These are phyloP conservation scores for Threskiornis aethiopicus DNA, from an alignment of 2,797 vertebrate genomes.

Conservation along the genomic window DNA sequence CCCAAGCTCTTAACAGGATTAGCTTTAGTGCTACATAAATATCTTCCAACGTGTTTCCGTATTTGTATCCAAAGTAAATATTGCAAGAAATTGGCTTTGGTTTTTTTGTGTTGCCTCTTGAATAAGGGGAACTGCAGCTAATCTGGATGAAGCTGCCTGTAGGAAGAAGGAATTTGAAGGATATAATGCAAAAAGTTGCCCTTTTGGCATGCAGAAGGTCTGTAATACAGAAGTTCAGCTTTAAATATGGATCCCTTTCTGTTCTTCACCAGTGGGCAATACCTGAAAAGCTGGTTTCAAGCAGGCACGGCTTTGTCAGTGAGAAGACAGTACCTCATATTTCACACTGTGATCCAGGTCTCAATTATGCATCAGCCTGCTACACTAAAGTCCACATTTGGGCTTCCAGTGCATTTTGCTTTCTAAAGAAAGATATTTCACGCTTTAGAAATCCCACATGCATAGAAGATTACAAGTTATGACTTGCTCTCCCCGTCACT, in stretches of 20 bases:
- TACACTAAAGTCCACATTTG: neutral
- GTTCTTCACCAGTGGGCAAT: neutral
- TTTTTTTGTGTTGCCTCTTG: neutral
- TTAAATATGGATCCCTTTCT: neutral
- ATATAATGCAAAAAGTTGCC: neutral
- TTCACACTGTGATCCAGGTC: neutral
- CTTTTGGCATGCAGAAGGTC: neutral
- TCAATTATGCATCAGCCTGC: neutral
- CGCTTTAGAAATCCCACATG: neutral
- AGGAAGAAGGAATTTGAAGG: neutral
- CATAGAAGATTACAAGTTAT: neutral
- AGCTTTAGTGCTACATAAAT: conserved; percentile 2
- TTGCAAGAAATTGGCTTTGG: neutral
- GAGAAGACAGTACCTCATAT: neutral
- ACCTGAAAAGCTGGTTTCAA: neutral
- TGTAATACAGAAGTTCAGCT: neutral
- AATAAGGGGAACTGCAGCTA: neutral
- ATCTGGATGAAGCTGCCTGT: neutral
- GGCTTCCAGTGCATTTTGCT: neutral
- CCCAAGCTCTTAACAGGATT: conserved; percentile 21
- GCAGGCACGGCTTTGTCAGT: neutral
- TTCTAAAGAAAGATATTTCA: neutral
- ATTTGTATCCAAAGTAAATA: neutral
- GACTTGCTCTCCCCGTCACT: neutral
- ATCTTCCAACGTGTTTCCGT: neutral